Evolutionary conservation across 2,113 vertebrate species (phyloP), one percentile per base, ranked within the genome.

Genomic region (Misgurnus anguillicaudatus): DNA sequence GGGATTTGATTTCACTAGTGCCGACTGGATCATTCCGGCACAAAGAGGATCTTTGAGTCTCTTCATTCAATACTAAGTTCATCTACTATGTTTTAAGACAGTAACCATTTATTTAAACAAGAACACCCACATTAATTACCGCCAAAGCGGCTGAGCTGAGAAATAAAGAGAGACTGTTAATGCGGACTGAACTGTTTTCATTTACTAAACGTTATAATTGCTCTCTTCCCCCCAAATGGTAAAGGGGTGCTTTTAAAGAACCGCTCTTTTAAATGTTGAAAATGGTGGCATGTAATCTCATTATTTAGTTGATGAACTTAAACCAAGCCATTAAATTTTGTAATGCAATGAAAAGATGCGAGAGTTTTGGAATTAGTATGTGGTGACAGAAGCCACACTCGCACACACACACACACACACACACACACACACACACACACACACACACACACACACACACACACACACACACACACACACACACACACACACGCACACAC

Each of bases 191-290:
- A 74, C 78, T 67, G 51, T 47, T 55, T 36, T 31, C 42, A 6
- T 47, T 36, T 31, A 67, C 71, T 19, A 60, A 67, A 64, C 3
- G 9, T 47, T 48, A 24, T 64, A 70, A 82, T 85, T 77, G 68
- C 70, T 62, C 70, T 51, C 65, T 31, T 36, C 47, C 65, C 31
- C 60, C 48, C 17, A 70, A 39, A 63, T 42, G 61, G 55, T 47
- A 67, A 9, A 82, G 63, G 70, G 66, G 36, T 24, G 21, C 48
- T 58, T 82, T 57, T 39, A 2, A 6, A 10, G 21, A 57, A 21
- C 14, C 61, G 41, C 41, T 57, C 31, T 45, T 80, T 21, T 51
- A 3, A 21, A 42, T 76, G 66, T 41, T n/a, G 39, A 24, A 45
- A 71, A 47, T 14, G 1, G 1, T 74, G 58, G 66, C 77, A 79